Base-by-base conservation (phyloP, 2,797 vertebrate species). In the Sebastes vulpes region DNA sequence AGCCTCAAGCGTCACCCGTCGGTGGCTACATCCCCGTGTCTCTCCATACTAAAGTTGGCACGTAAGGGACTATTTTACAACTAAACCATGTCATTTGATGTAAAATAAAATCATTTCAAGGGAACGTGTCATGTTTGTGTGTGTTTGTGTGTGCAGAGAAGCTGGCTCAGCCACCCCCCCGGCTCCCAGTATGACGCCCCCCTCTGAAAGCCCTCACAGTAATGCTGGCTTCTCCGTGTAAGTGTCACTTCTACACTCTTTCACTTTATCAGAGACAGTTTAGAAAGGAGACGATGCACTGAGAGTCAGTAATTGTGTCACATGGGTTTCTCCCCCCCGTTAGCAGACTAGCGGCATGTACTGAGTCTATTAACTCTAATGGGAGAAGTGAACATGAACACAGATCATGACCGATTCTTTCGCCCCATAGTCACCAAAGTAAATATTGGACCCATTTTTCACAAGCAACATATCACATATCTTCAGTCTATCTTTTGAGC, bases 21-120 rank as follows among this genome's bases (percentile, higher is more conserved):
- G 26, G 16, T 0, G 95, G 94, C 52, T 96, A 96, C 66, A 89
- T 95, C 63, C 89, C 86, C 4, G 78, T 92, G 32, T 61, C 89
- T 32, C 92, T 96, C n/a, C 89, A 86, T 0, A 93, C 94, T 23
- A 94, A 77, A 92, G 90, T 95, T 1, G 92, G 85, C 56, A 65
- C 9, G 95, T 96, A 92, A 95, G 94, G 18, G 82, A 16, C 25
- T 35, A 1, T 77, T 53, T 35, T 21, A 18, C 14, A 73, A 65
- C 65, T 23, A 1, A 66, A 65, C 9, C 3, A n/a, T 31, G 1
- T 60, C 6, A 52, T 54, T n/a, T 21, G 2, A 68, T 61, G 28
- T 59, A 0, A 52, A 28, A 28, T 35, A 4, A 11, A 71, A 4
- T 42, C 0, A 53, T 48, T 65, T 74, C 23, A 14, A 70, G 31